Evolutionary conservation across 1,140 invertebrate genomes (phyloP).

Genomic region (Diploscapter pachys): DNA sequence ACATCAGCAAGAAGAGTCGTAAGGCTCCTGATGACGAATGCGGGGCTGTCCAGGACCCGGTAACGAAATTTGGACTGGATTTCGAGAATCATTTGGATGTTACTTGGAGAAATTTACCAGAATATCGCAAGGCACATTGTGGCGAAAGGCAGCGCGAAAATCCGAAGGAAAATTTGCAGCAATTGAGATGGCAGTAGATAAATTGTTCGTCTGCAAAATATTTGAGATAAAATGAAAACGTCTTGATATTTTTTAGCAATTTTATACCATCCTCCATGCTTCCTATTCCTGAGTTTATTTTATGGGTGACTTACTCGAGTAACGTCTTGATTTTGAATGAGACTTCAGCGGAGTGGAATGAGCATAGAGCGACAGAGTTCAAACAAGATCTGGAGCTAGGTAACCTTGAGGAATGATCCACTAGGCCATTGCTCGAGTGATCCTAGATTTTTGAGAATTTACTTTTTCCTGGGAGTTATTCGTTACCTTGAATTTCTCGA

Average conservation of each 20-base stretch:
- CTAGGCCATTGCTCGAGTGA: neutral
- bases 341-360: neutral
- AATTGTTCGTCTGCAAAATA: neutral
- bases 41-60: conserved; percentile 1
- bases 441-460: neutral
- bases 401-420: neutral
- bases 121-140: neutral
- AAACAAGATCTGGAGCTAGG: too few species aligned
- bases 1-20: too few species aligned
- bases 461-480: too few species aligned
- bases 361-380: too few species aligned
- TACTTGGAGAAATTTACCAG: neutral
- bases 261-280: neutral
- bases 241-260: neutral
- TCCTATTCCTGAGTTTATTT: neutral
- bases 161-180: neutral
- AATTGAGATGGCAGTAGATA: neutral
- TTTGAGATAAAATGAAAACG: neutral
- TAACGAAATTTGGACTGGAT: neutral
- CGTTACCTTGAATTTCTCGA: conserved; percentile 15
- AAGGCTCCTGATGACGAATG: neutral
- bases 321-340: neutral
- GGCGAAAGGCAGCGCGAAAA: neutral
- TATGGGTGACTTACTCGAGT: neutral
- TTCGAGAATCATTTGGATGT: neutral